Evolutionary conservation across 2,888 invertebrate species (phyloP).

Genomic region (Megastigmus dorsalis): DNA sequence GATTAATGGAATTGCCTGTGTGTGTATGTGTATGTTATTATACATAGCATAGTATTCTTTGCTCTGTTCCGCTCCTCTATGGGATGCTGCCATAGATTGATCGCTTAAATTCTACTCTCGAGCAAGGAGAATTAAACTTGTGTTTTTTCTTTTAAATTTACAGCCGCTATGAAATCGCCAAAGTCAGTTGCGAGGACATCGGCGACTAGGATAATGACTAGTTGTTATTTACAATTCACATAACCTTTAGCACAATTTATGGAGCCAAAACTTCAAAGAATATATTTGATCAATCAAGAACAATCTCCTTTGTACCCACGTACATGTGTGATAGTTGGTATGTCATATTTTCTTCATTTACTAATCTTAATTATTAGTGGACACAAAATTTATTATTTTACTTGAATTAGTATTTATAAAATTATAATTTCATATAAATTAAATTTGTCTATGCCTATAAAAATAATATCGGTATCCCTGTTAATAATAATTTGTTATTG

Average conservation of each 20-base stretch:
- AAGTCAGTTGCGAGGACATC: neutral
- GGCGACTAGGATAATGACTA: neutral
- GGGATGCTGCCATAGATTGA: conserved; percentile 37
- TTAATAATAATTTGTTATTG: no score
- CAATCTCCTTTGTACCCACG: conserved; percentile 1
- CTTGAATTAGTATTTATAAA: no score
- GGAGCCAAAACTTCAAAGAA: conserved; percentile 21
- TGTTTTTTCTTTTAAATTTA: conserved; percentile 10
- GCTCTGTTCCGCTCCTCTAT: conserved; percentile 15
- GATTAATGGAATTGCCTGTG: conserved; percentile 9
- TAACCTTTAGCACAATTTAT: conserved; percentile 24
- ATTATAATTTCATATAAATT: no score
- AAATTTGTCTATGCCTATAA: no score
- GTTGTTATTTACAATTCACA: conserved; percentile 35
- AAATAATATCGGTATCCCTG: no score
- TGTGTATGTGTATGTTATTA: neutral
- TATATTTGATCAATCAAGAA: conserved; percentile 22
- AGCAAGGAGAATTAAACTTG: neutral
- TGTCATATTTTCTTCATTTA: neutral
- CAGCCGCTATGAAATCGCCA: conserved; percentile 16
- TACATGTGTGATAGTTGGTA: conserved; percentile 1
- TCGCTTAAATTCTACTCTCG: conserved; percentile 25
- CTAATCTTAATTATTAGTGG: no score
- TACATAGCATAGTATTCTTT: neutral
- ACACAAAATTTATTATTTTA: no score